Evolutionary conservation across 2,797 vertebrate species (phyloP).

Genomic region (Onychomys leucogaster): DNA sequence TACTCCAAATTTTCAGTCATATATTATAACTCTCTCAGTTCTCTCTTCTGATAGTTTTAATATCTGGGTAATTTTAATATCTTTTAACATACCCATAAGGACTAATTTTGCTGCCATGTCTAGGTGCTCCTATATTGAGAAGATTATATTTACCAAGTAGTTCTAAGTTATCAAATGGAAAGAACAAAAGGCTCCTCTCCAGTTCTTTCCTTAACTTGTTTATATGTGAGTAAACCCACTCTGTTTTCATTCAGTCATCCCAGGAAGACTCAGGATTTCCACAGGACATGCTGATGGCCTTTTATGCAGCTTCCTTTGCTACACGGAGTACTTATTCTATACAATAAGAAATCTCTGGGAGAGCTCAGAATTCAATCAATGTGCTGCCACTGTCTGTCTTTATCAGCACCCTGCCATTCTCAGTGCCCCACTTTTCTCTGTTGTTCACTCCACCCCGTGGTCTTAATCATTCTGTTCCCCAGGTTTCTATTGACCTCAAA

Average conservation of each 20-base stretch:
- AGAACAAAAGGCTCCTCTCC: not conserved
- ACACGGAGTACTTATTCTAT: slow-evolving; percentile 42
- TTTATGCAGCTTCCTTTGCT: slow-evolving; percentile 41
- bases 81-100: not conserved
- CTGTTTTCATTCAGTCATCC: slow-evolving; percentile 26
- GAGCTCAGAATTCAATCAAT: slow-evolving; percentile 63
- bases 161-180: slow-evolving; percentile 13
- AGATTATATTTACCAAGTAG: not conserved
- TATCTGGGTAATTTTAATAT: not conserved
- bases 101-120: not conserved
- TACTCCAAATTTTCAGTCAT: not conserved
- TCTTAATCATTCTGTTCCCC: slow-evolving; percentile 24
- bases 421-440: slow-evolving; percentile 60
- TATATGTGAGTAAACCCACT: slow-evolving; percentile 53
- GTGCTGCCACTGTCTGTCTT: slow-evolving; percentile 48
- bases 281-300: slow-evolving; percentile 44
- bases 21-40: not conserved
- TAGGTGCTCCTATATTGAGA: not conserved
- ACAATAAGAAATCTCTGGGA: slow-evolving; percentile 61
- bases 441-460: slow-evolving; percentile 34
- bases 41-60: not conserved
- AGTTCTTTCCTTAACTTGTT: slow-evolving; percentile 22
- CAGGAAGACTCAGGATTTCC: slow-evolving; percentile 40
- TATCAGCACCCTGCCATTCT: slow-evolving; percentile 38
- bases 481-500: slow-evolving; percentile 51